Evolutionary conservation across 2,113 vertebrate species (phyloP), one percentile per base, ranked within the genome.

Genomic region (Cephalopterus ornatus): DNA sequence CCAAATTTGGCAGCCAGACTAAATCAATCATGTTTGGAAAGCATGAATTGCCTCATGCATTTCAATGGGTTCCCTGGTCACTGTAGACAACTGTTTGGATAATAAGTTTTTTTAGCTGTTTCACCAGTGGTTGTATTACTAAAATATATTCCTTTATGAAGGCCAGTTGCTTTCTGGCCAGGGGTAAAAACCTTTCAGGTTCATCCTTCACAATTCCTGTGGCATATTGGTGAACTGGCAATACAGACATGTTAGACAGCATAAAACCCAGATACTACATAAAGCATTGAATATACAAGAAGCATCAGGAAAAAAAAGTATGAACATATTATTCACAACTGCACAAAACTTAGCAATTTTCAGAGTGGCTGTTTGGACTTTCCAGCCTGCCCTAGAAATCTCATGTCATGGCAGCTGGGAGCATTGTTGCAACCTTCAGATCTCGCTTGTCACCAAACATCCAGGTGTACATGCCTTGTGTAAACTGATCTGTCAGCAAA

Each of bases 141-240:
- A 24, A 78, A 91, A 75, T 1, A 9, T 21, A 49, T 28, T 55
- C 56, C 30, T 70, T 16, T 58, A 49, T 65, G 41, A 33, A 33
- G 24, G 11, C 15, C 52, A 17, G 22, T 33, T 35, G 14, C 55
- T 50, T 58, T 70, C 52, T 35, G 58, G 39, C 6, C 33, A 70
- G 33, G 12, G 47, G 39, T 16, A 73, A 75, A 72, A 91, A 59
- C 14, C 33, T 14, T 61, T 8, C 20, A 8, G 22, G 32, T 79
- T 67, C 52, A n/a, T 16, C 39, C 13, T 47, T 50, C 2, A 1
- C 27, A 33, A 18, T 59, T 71, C 76, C 91, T 65, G 1, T 3
- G 12, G 42, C 35, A 27, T 16, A n/a, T 12, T 0, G 0, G 71
- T 42, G 46, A 76, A 58, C 4, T 8, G n/a, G 20, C 27, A 75